A percentile compares a stretch with the other conserved stretches of the same genome.
Conservation (phyloP, 2,888 invertebrate species). For the Empis stercorea region DNA sequence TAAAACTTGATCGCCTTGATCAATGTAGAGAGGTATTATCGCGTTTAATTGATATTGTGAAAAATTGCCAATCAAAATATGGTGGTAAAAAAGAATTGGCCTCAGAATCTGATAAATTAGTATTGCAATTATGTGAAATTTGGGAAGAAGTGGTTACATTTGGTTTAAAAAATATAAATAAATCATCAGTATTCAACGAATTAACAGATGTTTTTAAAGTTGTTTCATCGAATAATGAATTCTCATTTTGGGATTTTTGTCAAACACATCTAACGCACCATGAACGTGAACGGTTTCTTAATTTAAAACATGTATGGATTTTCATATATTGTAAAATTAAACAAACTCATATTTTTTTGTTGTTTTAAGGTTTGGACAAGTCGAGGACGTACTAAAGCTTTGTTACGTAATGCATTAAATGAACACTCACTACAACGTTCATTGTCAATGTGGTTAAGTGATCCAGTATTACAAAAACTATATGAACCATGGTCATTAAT, state of each 20-base stretch:
- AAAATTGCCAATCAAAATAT: conserved; percentile 63
- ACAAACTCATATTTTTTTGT: neutral
- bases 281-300: conserved; percentile 72
- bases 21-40: conserved; percentile 25
- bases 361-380: conserved; percentile 50
- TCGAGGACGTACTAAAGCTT: conserved; percentile 49
- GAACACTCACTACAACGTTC: conserved; percentile 80
- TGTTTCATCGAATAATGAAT: conserved; percentile 28
- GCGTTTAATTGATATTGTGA: conserved; percentile 25
- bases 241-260: conserved; percentile 54
- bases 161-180: conserved; percentile 52
- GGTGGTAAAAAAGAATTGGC: conserved; percentile 82
- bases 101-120: conserved; percentile 61
- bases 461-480: conserved; percentile 50
- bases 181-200: neutral
- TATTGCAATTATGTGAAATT: conserved; percentile 50
- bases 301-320: conserved; percentile 41
- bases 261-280: conserved; percentile 71
- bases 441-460: conserved; percentile 60
- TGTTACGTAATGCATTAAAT: conserved; percentile 80
- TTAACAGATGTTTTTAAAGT: conserved; percentile 41
- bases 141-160: conserved; percentile 67
- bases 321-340: neutral
- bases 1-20: too few species aligned
- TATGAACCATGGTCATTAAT: conserved; percentile 83